Conservation (phyloP, 2,797 vertebrate species). For the Catharus ustulatus region DNA sequence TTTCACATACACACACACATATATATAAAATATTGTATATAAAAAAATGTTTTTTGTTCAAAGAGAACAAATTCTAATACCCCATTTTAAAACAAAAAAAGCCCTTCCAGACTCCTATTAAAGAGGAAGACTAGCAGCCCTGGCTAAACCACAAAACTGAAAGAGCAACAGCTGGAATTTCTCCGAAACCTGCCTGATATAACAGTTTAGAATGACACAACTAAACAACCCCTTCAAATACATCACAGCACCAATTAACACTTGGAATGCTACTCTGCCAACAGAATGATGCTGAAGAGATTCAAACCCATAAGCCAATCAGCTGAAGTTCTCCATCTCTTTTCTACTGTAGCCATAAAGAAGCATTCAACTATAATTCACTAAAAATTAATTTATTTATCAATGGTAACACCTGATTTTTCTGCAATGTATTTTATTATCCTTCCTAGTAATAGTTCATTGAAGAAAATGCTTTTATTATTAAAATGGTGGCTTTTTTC, state of each 20-base stretch:
- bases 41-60: neutral
- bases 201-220: neutral
- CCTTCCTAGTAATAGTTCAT: neutral
- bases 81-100: neutral
- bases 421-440: neutral
- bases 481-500: neutral
- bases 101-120: neutral
- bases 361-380: fast-evolving
- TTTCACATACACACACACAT: neutral
- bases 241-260: neutral
- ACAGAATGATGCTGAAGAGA: neutral
- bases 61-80: neutral
- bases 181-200: neutral
- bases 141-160: fast-evolving
- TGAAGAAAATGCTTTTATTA: neutral
- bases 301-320: neutral
- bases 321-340: neutral
- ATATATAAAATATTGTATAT: fast-evolving
- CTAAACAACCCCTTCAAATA: neutral
- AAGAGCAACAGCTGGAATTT: neutral
- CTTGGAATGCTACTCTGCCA: neutral
- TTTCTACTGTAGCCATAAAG: neutral
- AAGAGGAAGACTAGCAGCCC: neutral
- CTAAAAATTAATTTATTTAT: neutral
- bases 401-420: neutral